These are phyloP conservation scores for Tetragonula carbonaria DNA, from an alignment of 2,888 invertebrate genomes.

Conservation along the genomic window DNA sequence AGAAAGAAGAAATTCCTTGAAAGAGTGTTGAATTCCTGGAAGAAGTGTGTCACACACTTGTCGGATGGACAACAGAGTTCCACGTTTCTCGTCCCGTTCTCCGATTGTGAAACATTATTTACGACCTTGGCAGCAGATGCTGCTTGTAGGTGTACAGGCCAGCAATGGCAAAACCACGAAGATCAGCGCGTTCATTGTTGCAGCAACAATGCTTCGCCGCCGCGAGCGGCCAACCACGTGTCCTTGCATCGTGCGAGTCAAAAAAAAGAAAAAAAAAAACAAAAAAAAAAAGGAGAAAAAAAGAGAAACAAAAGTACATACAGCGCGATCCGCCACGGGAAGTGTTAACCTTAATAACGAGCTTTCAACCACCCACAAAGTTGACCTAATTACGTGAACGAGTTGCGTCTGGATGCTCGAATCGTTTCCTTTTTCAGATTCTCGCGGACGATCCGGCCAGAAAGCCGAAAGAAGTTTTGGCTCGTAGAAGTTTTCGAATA, in stretches of 20 bases:
- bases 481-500: too few relatives aligned
- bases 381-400: slow-evolving; percentile 50
- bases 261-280: slow-evolving; percentile 9
- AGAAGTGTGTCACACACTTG: slow-evolving; percentile 43
- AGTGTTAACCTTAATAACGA: slow-evolving; percentile 61
- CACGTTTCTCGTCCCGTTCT: background rate
- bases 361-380: slow-evolving; percentile 59
- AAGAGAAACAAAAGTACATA: background rate
- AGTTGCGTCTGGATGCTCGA: background rate
- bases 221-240: slow-evolving; percentile 28
- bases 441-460: background rate
- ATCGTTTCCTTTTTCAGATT: background rate
- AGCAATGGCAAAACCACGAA: slow-evolving; percentile 56
- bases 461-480: too few relatives aligned
- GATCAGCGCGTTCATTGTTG: slow-evolving; percentile 63
- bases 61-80: slow-evolving; percentile 18
- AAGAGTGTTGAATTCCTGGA: slow-evolving; percentile 23
- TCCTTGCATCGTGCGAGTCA: slow-evolving; percentile 57
- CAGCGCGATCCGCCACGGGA: slow-evolving; percentile 34
- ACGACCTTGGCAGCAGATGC: slow-evolving; percentile 59
- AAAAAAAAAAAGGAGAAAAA: background rate
- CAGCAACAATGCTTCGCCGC: slow-evolving; percentile 60
- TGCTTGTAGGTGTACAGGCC: slow-evolving; percentile 58
- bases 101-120: slow-evolving; percentile 66
- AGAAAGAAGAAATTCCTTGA: background rate